Evolutionary conservation across 1,140 invertebrate species (phyloP).

Genomic region (Drosophila leontia): DNA sequence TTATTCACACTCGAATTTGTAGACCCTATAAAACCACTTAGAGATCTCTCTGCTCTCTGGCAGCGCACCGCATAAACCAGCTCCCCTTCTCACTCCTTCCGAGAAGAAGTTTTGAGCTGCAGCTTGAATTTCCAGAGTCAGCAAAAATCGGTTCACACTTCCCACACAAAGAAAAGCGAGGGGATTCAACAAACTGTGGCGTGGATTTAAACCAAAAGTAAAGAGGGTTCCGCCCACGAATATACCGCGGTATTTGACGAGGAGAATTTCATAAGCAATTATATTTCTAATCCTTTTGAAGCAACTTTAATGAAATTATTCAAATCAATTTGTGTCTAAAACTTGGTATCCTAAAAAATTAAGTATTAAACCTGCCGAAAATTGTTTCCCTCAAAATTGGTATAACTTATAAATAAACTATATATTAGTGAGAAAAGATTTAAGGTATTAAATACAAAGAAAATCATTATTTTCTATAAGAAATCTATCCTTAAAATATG

Average conservation of each 20-base stretch:
- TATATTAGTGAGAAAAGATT: background rate
- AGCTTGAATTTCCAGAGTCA: constrained; percentile 70
- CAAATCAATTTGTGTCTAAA: too few species aligned
- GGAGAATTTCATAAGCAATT: too few species aligned
- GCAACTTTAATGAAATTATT: too few species aligned
- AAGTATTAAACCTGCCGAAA: too few species aligned
- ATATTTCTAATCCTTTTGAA: too few species aligned
- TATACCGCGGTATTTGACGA: background rate
- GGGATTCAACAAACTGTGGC: constrained; percentile 43
- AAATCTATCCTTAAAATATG: background rate
- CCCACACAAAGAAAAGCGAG: constrained; percentile 37
- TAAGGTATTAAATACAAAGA: background rate
- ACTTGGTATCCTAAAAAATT: too few species aligned
- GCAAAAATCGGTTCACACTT: constrained; percentile 63
- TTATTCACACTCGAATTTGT: constrained; percentile 58
- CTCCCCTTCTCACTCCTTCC: constrained; percentile 2
- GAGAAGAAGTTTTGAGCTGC: constrained; percentile 51
- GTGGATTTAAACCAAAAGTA: constrained; percentile 14
- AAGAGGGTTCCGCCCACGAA: background rate
- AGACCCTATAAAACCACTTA: constrained; percentile 66
- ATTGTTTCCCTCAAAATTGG: too few species aligned
- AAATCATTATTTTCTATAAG: background rate
- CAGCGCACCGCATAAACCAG: constrained; percentile 40
- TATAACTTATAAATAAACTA: too few species aligned
- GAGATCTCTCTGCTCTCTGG: constrained; percentile 9